Percentiles rank a stretch among this genome's conserved stretches.
Evolutionary conservation across 1,140 invertebrate genomes (phyloP).

Genomic region (Cotesia vestalis): DNA sequence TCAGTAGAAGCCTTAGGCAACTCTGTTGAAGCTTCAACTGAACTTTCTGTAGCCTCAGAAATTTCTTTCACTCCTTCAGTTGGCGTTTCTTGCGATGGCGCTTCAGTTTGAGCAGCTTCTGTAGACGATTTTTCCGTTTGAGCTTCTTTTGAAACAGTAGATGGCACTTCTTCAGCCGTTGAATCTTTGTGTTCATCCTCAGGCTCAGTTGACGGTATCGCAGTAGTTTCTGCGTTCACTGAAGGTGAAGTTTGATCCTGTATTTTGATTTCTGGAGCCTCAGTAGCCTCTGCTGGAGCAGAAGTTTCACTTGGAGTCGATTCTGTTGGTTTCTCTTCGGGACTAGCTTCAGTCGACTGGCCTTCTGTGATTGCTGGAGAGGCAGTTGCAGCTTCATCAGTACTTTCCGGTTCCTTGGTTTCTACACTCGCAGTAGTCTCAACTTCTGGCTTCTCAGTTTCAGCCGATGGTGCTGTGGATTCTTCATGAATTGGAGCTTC

Average conservation of each 20-base stretch:
- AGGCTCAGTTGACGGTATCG: neutral
- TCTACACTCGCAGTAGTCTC: neutral
- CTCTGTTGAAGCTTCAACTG: neutral
- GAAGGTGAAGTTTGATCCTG: neutral
- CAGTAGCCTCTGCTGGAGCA: conserved; percentile 1
- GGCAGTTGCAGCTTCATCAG: too few relatives aligned
- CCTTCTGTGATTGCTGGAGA: neutral
- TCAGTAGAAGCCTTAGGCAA: conserved; percentile 1
- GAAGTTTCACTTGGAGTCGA: neutral
- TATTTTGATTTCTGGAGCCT: conserved; percentile 22
- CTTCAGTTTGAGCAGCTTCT: too few relatives aligned
- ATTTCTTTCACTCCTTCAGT: conserved; percentile 16
- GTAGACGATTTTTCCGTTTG: conserved; percentile 24
- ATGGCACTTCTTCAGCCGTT: neutral
- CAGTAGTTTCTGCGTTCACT: conserved; percentile 20
- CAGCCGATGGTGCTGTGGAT: neutral
- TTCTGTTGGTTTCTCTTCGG: neutral
- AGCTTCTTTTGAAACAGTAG: neutral
- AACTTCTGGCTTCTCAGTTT: neutral
- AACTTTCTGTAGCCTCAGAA: conserved; percentile 10
- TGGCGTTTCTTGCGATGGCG: neutral
- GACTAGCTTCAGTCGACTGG: conserved; percentile 18
- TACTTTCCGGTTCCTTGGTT: neutral
- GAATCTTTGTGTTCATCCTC: too few relatives aligned
- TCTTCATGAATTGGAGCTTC: neutral